Conservation (phyloP, 1,140 invertebrate genomes). For the Stratiolaelaps scimitus region DNA sequence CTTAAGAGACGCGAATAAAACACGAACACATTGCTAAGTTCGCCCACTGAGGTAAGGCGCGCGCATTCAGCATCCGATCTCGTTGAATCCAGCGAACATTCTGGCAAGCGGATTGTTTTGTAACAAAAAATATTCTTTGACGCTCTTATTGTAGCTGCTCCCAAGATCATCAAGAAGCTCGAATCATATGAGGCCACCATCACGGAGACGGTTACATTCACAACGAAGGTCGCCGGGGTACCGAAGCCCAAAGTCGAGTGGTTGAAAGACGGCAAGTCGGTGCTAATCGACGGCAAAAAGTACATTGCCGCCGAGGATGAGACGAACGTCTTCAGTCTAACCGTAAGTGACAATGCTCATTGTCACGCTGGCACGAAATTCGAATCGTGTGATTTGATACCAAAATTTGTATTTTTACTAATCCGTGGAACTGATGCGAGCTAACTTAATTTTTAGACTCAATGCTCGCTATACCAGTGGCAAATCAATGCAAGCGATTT, state of each 20-base stretch:
- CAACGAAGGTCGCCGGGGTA: slow-evolving; percentile 38
- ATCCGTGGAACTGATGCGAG: too few relatives aligned
- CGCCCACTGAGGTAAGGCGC: too few relatives aligned
- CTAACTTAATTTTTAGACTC: too few relatives aligned
- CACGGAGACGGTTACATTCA: slow-evolving; percentile 42
- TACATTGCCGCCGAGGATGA: slow-evolving; percentile 15
- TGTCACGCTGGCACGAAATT: not conserved
- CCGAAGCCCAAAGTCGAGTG: slow-evolving; percentile 41
- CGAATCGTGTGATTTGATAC: not conserved
- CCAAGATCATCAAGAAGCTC: slow-evolving; percentile 51
- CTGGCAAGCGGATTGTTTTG: too few relatives aligned
- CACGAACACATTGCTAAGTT: too few relatives aligned
- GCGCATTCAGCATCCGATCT: too few relatives aligned
- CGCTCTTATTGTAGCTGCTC: slow-evolving; percentile 45
- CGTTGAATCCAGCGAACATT: too few relatives aligned
- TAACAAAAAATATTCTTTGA: too few relatives aligned
- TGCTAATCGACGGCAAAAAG: slow-evolving; percentile 37
- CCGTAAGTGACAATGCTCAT: not conserved
- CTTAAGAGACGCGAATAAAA: too few relatives aligned
- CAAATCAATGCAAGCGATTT: too few relatives aligned
- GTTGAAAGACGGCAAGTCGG: slow-evolving; percentile 40
- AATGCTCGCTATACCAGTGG: too few relatives aligned
- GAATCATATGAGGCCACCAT: slow-evolving; percentile 18
- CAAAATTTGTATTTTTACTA: not conserved
- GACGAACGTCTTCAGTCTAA: slow-evolving; percentile 10